These are phyloP conservation scores for Apteryx mantelli DNA, from an alignment of 2,113 vertebrate species.

Conservation along the genomic window DNA sequence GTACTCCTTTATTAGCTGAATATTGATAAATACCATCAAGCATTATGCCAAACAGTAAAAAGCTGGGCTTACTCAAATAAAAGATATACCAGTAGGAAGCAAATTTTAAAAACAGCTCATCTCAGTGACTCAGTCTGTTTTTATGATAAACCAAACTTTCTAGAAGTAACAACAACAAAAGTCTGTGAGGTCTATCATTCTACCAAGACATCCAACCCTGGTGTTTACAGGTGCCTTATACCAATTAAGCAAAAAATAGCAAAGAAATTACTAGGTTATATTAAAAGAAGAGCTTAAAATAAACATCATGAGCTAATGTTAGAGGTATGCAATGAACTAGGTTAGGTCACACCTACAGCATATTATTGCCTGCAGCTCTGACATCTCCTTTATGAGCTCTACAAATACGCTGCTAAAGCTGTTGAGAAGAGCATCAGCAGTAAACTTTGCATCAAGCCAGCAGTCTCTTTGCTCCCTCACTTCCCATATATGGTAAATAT, in stretches of 20 bases:
- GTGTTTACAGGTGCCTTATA: constrained; percentile 42
- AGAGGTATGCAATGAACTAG: constrained; percentile 21
- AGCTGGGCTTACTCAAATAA: background rate
- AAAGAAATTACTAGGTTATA: constrained; percentile 57
- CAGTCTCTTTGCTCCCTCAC: background rate
- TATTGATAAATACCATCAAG: background rate
- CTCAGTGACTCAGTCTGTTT: background rate
- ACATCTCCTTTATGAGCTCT: constrained; percentile 18
- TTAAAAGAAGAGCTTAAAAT: constrained; percentile 64
- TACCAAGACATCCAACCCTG: background rate
- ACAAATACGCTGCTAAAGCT: background rate
- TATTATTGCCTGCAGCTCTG: background rate
- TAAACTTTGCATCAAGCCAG: background rate
- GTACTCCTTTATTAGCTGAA: background rate
- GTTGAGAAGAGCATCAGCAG: background rate
- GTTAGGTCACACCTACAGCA: constrained; percentile 1
- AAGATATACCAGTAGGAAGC: background rate
- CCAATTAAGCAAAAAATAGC: constrained; percentile 45
- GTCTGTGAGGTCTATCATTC: background rate
- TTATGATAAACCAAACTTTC: background rate
- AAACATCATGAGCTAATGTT: constrained; percentile 9
- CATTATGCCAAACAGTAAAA: background rate
- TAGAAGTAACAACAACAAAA: constrained; percentile 18
- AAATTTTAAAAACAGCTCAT: background rate
- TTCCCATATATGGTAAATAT: background rate